Evolutionary conservation across 2,888 invertebrate genomes (phyloP).

Genomic region (Pomacea canaliculata): DNA sequence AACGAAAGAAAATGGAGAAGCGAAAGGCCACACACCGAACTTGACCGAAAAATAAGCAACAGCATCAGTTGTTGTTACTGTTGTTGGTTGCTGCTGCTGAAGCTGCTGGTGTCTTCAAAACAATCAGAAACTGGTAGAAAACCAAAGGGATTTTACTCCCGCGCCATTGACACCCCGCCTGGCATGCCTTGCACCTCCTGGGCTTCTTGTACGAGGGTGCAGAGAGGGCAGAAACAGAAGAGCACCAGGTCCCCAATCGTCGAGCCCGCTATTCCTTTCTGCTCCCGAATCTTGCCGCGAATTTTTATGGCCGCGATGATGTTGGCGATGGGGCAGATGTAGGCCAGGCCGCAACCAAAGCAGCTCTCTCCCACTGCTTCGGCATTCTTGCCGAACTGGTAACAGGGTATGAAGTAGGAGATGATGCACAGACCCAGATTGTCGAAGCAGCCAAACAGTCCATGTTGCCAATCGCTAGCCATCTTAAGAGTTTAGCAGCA

Average conservation of each 20-base stretch:
- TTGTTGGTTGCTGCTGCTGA: no score
- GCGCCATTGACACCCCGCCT: constrained; percentile 45
- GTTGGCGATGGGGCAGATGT: constrained; percentile 52
- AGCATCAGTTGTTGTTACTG: no score
- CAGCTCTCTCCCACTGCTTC: constrained; percentile 60
- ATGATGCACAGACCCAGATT: constrained; percentile 58
- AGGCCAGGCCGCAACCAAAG: constrained; percentile 52
- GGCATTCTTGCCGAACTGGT: constrained; percentile 62
- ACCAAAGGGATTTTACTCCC: constrained; percentile 34
- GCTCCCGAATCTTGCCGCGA: constrained; percentile 59
- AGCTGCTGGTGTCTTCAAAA: no score
- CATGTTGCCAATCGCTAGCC: constrained; percentile 54
- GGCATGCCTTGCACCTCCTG: constrained; percentile 51
- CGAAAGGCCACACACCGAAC: no score
- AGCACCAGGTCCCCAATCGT: constrained; percentile 51
- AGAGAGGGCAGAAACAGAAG: constrained; percentile 54
- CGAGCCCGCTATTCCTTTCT: constrained; percentile 54
- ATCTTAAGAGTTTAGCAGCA: constrained; percentile 21
- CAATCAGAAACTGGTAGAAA: no score
- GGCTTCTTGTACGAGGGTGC: constrained; percentile 57
- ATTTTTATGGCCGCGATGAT: constrained; percentile 46
- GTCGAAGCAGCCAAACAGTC: constrained; percentile 61
- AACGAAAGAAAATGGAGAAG: no score
- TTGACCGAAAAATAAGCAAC: no score
- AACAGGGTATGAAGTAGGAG: constrained; percentile 61